Conservation (phyloP, 2,113 vertebrate genomes). For the Mandrillus leucophaeus region DNA sequence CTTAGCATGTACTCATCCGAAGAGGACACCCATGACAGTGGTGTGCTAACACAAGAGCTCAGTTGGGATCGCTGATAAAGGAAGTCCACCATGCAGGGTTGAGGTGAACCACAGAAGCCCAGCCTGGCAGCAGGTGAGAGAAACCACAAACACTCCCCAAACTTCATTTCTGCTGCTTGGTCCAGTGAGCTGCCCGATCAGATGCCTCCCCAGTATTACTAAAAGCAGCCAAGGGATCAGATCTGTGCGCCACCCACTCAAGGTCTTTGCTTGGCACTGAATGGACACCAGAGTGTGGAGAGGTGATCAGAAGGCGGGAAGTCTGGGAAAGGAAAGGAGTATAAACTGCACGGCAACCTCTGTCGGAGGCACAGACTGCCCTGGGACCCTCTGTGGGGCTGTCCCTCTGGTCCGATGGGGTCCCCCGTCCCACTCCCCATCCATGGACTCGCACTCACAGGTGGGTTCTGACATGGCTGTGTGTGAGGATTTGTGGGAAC, state of each 20-base stretch:
- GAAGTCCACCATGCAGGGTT: not conserved
- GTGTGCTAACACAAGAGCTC: not conserved
- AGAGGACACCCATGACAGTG: not conserved
- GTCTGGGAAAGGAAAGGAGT: not conserved
- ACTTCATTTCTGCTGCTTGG: accelerated
- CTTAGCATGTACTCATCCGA: not conserved
- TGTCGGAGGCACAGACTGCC: accelerated
- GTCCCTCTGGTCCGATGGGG: not conserved
- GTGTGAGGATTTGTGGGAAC: slow-evolving; percentile 85
- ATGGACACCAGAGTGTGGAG: accelerated
- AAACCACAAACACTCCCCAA: not conserved
- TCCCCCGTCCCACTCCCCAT: not conserved
- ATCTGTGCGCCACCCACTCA: accelerated
- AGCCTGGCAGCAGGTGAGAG: not conserved
- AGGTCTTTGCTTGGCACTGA: accelerated
- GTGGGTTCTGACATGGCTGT: slow-evolving; percentile 83
- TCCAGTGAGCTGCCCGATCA: too few relatives aligned
- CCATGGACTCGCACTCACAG: slow-evolving; percentile 77
- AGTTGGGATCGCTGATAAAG: not conserved
- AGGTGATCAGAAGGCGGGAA: not conserved
- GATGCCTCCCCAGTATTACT: not conserved
- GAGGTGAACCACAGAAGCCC: not conserved
- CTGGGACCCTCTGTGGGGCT: accelerated
- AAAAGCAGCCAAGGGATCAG: not conserved
- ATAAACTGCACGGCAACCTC: too few relatives aligned